phyloP scores from a whole-genome alignment of 2,797 vertebrate species.

The Streptopelia turtur region DNA sequence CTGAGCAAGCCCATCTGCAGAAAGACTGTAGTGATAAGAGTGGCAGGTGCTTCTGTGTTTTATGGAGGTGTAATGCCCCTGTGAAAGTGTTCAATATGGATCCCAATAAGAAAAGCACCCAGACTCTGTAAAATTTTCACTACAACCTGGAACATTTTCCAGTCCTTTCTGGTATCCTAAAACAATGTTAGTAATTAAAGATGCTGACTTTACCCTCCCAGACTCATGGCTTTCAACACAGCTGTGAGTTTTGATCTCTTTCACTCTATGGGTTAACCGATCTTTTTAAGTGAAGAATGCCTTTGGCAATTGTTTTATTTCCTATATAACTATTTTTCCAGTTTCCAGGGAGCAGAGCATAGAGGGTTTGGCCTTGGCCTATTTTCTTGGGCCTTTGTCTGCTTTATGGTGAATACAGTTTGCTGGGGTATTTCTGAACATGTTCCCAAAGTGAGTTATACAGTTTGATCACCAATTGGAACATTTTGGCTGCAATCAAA shows the following conservation, averaged over 20 bases:
- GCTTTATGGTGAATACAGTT: neutral
- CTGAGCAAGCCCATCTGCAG: neutral
- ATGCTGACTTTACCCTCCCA: neutral
- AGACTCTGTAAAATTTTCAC: neutral
- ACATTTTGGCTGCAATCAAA: neutral
- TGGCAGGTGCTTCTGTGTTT: neutral
- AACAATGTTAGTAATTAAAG: neutral
- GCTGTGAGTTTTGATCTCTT: neutral
- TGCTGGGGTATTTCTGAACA: neutral
- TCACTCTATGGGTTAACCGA: neutral
- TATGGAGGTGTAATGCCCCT: neutral
- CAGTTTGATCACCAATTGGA: neutral
- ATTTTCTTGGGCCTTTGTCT: neutral
- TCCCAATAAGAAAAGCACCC: neutral
- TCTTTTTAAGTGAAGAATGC: neutral
- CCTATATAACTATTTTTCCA: neutral
- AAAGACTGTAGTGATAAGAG: neutral
- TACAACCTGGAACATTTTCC: neutral
- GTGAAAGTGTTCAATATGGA: neutral
- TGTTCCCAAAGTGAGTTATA: neutral
- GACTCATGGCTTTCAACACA: neutral
- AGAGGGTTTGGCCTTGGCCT: neutral
- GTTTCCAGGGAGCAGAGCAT: neutral
- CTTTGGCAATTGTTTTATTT: neutral
- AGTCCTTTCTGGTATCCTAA: neutral